Base-by-base conservation (phyloP, 2,888 invertebrate species). In the Drosophila setosimentum region DNA sequence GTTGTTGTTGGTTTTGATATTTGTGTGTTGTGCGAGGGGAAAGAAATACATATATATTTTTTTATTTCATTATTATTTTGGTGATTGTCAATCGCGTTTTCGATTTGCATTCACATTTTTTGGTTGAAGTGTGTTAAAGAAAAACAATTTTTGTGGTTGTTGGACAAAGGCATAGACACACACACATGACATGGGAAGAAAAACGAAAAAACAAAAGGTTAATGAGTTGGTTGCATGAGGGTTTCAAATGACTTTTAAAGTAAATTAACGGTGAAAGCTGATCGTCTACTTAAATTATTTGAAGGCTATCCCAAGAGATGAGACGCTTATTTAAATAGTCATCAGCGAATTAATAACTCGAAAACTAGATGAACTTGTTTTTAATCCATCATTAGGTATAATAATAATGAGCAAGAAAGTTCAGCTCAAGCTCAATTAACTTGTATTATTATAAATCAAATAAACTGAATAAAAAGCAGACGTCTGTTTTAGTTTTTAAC, bases 191-290 rank as follows among this genome's bases (percentile, higher is more conserved):
- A 68, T 42, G 65, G 58, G 40, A 32, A 66, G 60, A 74, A 37
- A 53, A 33, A 57, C 32, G 29, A 13, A 58, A 40, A 69, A 37
- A 49, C 70, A 76, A 61, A 74, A 74, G 74, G 80, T 80, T 81
- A 74, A 80, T 81, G 79, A 79, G 63, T 76, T 68, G 24, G 45
- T 45, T 24, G 45, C 45, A 24, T 45, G 66, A 57, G 57, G 59
- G 72, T 64, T 64, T 72, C 40, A 54, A 63, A 59, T 66, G 37
- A 63, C 65, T 33, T 58, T 62, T 27, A 59, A 60, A 53, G 18
- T 62, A 51, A 42, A 60, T 57, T 64, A 48, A 57, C 53, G 75
- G 78, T 76, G 78, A 80, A 78, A 78, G 78, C 80, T 63, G 45
- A 27, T 24, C 55, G 37, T 45, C 32, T n/a, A 33, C 55, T 37